Conservation (phyloP, 2,113 vertebrate genomes). For the Laticauda laticaudata region DNA sequence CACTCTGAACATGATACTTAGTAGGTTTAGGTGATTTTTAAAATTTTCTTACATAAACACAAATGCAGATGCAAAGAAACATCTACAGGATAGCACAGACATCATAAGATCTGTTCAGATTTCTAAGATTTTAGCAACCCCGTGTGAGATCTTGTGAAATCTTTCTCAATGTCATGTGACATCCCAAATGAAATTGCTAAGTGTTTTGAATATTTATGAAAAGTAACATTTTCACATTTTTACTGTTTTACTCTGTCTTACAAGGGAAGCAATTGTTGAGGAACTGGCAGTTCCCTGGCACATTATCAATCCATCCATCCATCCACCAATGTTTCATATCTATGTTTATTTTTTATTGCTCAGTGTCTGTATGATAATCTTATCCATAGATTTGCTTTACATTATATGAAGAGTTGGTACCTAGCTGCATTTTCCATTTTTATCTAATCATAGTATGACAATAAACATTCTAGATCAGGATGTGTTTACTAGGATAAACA, state of each 20-base stretch:
- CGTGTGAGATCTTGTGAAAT: not conserved
- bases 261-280: not conserved
- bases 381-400: not conserved
- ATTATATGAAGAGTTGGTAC: not conserved
- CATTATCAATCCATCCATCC: not conserved
- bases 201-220: not conserved
- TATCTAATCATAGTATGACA: not conserved
- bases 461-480: not conserved
- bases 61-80: not conserved
- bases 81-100: not conserved
- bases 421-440: not conserved
- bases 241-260: not conserved
- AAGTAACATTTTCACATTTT: not conserved
- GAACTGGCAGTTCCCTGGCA: not conserved
- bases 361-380: not conserved
- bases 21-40: not conserved
- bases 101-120: not conserved
- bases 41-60: not conserved
- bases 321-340: not conserved
- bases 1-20: not conserved
- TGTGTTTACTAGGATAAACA: not conserved
- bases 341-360: not conserved
- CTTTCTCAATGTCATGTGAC: not conserved
- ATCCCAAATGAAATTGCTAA: not conserved
- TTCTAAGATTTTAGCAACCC: not conserved